Evolutionary conservation across 2,113 vertebrate species (phyloP), one percentile per base, ranked within the genome.

Genomic region (Circaetus cinerascens): DNA sequence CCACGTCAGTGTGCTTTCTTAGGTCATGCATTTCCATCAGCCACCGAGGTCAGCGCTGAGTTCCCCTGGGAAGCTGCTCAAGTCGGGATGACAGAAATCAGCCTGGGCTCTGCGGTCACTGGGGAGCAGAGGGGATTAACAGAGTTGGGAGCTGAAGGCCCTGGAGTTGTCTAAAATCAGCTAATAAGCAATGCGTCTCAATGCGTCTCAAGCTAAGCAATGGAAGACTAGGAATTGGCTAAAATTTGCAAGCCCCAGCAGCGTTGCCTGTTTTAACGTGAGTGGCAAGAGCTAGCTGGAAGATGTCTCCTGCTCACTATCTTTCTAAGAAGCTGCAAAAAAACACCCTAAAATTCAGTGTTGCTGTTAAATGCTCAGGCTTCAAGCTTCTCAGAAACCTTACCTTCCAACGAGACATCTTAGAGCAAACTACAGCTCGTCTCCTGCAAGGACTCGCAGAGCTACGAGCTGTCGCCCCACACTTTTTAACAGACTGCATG

Each of bases 401-500:
- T 30, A 4, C 27, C 38, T 72, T 45, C 76, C 59, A 50, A 20
- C 48, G 23, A 34, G 48, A 20, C 40, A n/a, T 3, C 83, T 66
- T 4, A 32, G 26, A 60, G 46, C 25, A 67, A 82, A 50, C 11
- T 2, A 6, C 19, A 56, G 63, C 36, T 53, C 18, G 8, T 9
- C 71, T 60, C 76, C 69, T 41, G 80, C 45, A 51, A 32, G 80
- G 71, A 53, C 45, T 30, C 1, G 4, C 85, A 87, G 64, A 76
- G 40, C 40, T 59, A 5, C 5, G 8, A 21, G 76, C 66, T 41
- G 45, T 6, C 21, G 29, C 56, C 50, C 14, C n/a, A 41, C 43
- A 1, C 29, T 79, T 43, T 72, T 5, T 3, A 27, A 5, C 2
- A 10, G 23, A 0, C 57, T 5, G 32, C 48, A 8, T 1, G 69